Base-by-base conservation (phyloP, 1,140 invertebrate species). In the Caerostris extrusa region DNA sequence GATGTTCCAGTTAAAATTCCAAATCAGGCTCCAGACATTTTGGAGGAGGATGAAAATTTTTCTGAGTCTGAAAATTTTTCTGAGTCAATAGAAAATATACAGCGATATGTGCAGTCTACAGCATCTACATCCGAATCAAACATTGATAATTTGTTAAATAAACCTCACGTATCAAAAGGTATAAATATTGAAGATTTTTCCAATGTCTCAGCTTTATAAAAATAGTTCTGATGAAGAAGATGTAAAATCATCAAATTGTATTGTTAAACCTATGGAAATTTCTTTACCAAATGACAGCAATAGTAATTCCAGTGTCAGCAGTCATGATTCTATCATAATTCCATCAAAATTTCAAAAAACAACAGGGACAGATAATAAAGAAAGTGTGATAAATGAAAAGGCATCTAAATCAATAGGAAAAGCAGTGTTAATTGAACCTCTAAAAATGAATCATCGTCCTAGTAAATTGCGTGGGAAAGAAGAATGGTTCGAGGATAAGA, bases 61-160 rank as follows among this genome's bases (percentile, higher is more conserved):
- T 3, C 3, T 60, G 7, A 3, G 34, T 95, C 95, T 55, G 95
- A 95, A 83, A 82, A 90, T 81, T 60, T 57, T 50, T 85, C 94
- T 8, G 94, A 77, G 50, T 56, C 69, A 71, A 50, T 71, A 12
- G 88, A 90, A 71, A 71, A 53, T 17, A 90, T 90, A 34, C n/a
- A 90, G 6, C 7, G 19, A 34, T 88, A 53, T 88, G 19, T 88
- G n/a, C 12, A 71, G 4, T 6, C n/a, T 5, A 17, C 57, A 3
- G 34, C 34, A 34, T 34, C 34, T 34, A 34, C 6, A 17, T 55
- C 12, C 56, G 17, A 14, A 12, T 17, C 55, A 55, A 14, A 14
- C 34, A 34, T 17, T 10, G n/a, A 85, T 34, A 85, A 57, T 57
- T 1, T n/a, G 19, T 17, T 6, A n/a, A 19, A 85, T n/a, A 7